phyloP scores from a whole-genome alignment of 2,888 invertebrate genomes.

The Macrosoma leucophasiata region DNA sequence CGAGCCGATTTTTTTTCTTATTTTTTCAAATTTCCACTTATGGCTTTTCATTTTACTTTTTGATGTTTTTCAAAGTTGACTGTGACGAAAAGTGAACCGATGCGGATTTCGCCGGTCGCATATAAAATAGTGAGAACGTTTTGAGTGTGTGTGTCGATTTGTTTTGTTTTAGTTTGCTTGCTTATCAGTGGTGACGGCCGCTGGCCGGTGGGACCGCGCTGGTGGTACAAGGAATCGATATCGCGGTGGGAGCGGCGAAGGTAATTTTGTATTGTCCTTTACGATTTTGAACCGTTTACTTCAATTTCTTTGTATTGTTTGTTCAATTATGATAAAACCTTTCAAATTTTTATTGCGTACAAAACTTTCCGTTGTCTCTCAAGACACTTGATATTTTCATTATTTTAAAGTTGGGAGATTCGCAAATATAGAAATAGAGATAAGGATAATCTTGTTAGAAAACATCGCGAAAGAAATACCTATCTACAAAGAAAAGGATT shows the following conservation, averaged over 20 bases:
- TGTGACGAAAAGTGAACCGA: constrained; percentile 49
- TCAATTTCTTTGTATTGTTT: too few relatives aligned
- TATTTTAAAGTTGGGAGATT: too few relatives aligned
- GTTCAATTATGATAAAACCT: too few relatives aligned
- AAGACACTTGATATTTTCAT: too few relatives aligned
- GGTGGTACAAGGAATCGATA: constrained; percentile 69
- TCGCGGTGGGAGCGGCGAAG: constrained; percentile 67
- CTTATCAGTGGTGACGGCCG: constrained; percentile 47
- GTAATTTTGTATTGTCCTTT: constrained; percentile 46
- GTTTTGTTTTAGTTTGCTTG: constrained; percentile 64
- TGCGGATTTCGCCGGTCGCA: constrained; percentile 52
- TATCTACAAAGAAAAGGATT: too few relatives aligned
- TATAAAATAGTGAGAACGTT: constrained; percentile 51
- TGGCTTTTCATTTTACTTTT: constrained; percentile 45
- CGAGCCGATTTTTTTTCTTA: too few relatives aligned
- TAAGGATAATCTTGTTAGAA: too few relatives aligned
- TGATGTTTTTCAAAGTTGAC: constrained; percentile 52
- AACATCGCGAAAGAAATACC: too few relatives aligned
- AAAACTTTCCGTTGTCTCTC: too few relatives aligned
- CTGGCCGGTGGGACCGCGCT: constrained; percentile 49
- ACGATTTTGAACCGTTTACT: too few relatives aligned
- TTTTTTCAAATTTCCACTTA: constrained; percentile 33
- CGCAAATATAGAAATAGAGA: too few relatives aligned
- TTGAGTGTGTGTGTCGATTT: constrained; percentile 59
- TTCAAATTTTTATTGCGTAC: too few relatives aligned